Conservation (phyloP, 2,888 invertebrate genomes). For the Exocentrus adspersus region DNA sequence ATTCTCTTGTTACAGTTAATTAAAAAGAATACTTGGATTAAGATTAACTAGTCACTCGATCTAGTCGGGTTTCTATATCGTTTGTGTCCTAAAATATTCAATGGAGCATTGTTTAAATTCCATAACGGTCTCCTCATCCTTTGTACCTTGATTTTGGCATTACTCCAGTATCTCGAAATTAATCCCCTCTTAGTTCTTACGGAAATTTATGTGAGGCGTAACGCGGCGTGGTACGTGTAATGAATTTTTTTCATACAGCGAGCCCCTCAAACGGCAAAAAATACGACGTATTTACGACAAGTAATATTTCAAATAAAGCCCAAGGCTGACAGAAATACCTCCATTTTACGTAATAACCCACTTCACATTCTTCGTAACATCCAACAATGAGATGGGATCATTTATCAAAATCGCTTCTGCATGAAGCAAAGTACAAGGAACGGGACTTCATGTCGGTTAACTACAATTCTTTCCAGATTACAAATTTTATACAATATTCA, state of each 20-base stretch:
- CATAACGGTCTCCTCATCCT: no score
- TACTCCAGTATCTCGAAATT: background rate
- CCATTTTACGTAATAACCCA: conserved; percentile 27
- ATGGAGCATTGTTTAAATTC: no score
- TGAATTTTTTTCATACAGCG: conserved; percentile 16
- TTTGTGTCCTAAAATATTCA: no score
- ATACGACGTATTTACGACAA: conserved; percentile 17
- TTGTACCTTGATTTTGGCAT: no score
- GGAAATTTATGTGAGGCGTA: conserved; percentile 4
- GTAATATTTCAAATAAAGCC: conserved; percentile 28
- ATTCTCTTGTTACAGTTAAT: no score
- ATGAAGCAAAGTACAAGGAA: conserved; percentile 11
- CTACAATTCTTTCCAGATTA: background rate
- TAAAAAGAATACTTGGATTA: no score
- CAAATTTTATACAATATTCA: no score
- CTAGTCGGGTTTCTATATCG: no score
- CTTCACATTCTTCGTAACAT: conserved; percentile 23
- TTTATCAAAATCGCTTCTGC: conserved; percentile 19
- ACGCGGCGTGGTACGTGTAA: conserved; percentile 3
- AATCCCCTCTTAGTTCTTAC: background rate
- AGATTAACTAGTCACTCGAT: no score
- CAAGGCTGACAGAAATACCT: conserved; percentile 22
- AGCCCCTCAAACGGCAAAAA: conserved; percentile 16
- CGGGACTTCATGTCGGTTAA: conserved; percentile 6
- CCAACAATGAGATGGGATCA: conserved; percentile 25